Evolutionary conservation across 2,113 vertebrate genomes (phyloP), one percentile per base, ranked within the genome.

Genomic region (Alces alces): DNA sequence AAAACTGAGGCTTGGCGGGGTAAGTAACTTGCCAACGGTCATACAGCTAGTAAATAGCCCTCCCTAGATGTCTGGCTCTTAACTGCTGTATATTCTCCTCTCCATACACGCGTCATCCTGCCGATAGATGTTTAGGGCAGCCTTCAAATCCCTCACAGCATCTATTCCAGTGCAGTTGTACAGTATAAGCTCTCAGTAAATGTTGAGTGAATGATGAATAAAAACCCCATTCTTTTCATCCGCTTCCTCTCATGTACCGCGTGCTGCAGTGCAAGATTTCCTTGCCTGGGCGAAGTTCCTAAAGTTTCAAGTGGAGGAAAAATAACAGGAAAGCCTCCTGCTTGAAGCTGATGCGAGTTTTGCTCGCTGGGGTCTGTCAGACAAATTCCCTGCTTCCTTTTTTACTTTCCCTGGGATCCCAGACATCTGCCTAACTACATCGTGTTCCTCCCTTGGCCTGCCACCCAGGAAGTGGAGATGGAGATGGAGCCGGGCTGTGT

Each of bases 381-480:
- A 92, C 93, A 95, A 89, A 70, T 60, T 89, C 83, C 86, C 86
- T 27, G 45, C 95, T 97, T 98, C 91, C 94, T 96, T 85, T 95
- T 90, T 66, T 9, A 55, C 95, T 89, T 93, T 80, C 91, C 47
- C 80, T 45, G 83, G 55, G 58, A 84, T 87, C 89, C 52, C 50
- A 92, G 97, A 96, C 97, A 97, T 94, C 97, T 96, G 97, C 66
- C 95, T 86, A 12, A 43, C 70, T 78, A 11, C 66, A 2, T 27
- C 27, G 0, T 15, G 8, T 89, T 78, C 52, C 89, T 89, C 60
- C 30, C 39, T 86, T 12, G 3, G 47, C 95, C 96, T 93, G 94
- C 95, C 86, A 76, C 93, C 97, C 95, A 88, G 91, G 94, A 98
- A 94, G 95, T 15, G 0, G 27, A 28, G 91, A 66, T 50, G 86